phyloP scores from a whole-genome alignment of 2,888 invertebrate species.

The Heteromyza rotundicornis region DNA sequence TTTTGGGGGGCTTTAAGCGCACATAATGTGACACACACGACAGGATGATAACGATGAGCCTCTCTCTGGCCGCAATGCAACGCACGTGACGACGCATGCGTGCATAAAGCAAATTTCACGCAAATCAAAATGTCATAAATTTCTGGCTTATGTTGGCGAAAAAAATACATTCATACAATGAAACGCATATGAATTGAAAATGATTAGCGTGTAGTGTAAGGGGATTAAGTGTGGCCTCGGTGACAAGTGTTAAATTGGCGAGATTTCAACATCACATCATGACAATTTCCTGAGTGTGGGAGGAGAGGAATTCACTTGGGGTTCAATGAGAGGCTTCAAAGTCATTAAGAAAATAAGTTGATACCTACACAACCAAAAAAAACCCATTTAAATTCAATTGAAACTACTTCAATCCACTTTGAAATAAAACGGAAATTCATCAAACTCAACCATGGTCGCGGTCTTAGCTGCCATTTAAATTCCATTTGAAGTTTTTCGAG shows the following conservation, averaged over 20 bases:
- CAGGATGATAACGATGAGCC: constrained; percentile 49
- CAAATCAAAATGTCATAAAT: constrained; percentile 60
- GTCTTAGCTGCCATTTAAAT: too few relatives aligned
- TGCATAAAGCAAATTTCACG: constrained; percentile 59
- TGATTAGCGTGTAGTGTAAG: constrained; percentile 39
- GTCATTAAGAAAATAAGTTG: too few relatives aligned
- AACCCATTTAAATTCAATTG: too few relatives aligned
- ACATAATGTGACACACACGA: constrained; percentile 49
- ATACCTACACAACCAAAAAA: too few relatives aligned
- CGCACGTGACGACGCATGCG: constrained; percentile 46
- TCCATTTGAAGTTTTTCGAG: too few relatives aligned
- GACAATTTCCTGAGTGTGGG: not conserved
- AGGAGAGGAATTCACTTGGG: too few relatives aligned
- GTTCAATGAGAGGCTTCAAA: too few relatives aligned
- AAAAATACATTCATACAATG: too few relatives aligned
- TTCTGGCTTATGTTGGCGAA: constrained; percentile 44
- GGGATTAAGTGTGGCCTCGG: constrained; percentile 28
- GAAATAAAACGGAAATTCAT: too few relatives aligned
- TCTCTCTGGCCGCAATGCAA: not conserved
- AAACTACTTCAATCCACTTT: too few relatives aligned
- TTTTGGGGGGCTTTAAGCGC: constrained; percentile 49
- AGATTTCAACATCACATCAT: constrained; percentile 48
- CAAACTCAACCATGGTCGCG: too few relatives aligned
- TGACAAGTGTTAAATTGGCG: constrained; percentile 55
- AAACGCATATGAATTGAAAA: constrained; percentile 49